Evolutionary conservation across 2,797 vertebrate species (phyloP), one percentile per base, ranked within the genome.

Genomic region (Antrozous pallidus): DNA sequence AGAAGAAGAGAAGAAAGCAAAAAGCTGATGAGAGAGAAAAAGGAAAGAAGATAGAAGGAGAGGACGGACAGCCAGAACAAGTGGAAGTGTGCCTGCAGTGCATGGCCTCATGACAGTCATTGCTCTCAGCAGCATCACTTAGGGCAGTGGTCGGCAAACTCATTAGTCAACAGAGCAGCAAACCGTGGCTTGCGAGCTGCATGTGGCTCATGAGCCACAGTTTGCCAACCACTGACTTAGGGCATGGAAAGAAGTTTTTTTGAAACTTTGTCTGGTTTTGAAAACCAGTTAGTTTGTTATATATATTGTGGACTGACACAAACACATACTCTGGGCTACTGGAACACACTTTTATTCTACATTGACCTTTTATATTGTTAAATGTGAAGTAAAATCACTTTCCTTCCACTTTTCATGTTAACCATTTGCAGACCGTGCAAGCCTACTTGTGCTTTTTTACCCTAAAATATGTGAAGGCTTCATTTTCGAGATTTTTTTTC

Each of bases 1-100:
- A 99, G 99, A 28, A 98, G 99, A 89, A 98, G 99, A 93, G 99
- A 99, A 98, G 99, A 99, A 98, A 99, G 99, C 98, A 99, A 99
- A 98, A 99, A 99, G 98, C 98, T 99, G 97, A 98, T 99, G 98
- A 99, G 98, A 98, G 99, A 99, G 98, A 99, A 99, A 98, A 99
- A 99, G 96, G 98, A 99, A 97, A 99, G 98, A 97, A 98, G 98
- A 98, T 99, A 98, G 98, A 96, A 96, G 73, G 80, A 96, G 88
- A 92, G 42, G 83, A 65, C 95, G 79, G 38, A 54, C 93, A 93
- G 78, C 93, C 90, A 94, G 96, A 94, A 91, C 91, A 91, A 75
- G 47, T 78, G 96, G 96, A 94, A 96, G 96, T 91, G 95, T 87
- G 80, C 97, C 97, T 96, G 83, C 87, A 77, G 1, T 80, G 94